Evolutionary conservation across 2,888 invertebrate species (phyloP), one percentile per base, ranked within the genome.

Genomic region (Cerceris rybyensis): DNA sequence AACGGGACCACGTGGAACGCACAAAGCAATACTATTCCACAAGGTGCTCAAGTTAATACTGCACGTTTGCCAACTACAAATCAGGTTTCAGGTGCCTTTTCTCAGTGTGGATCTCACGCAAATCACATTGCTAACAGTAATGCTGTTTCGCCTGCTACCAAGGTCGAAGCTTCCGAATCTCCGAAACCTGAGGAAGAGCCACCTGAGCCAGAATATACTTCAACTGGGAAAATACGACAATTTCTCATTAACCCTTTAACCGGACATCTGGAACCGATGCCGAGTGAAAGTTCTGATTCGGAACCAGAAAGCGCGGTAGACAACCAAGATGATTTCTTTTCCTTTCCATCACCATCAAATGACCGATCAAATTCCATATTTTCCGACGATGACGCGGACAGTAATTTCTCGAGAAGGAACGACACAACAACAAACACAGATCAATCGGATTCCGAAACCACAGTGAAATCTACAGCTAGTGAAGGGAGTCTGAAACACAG

Each of bases 211-310:
- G 94, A 89, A 61, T 91, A 94, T 75, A 95, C 94, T 66, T 94
- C 94, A 60, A 94, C 94, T 75, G 95, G 95, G 75, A 96, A 96
- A 89, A 95, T 94, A 91, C 94, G 95, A 88, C 96, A 96, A 93
- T 97, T 96, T 93, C 95, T 98, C 58, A 97, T 98, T 86, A 98
- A 98, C 93, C 98, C 98, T 0, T 94, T 98, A 79, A 98, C 98
- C 81, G 97, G 97, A 54, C 96, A 97, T 90, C 94, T 98, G 88
- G 98, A 98, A 88, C 95, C 96, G 2, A 96, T 96, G 93, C 95
- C 96, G 42, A 95, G 94, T 86, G 95, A 95, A 81, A 95, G 95
- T 77, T 94, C 94, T 78, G 94, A 94, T 80, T 95, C 95, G 0
- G 95, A 96, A 84, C 89, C 90, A 7, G 92, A 92, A 69, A 91